Evolutionary conservation across 2,797 vertebrate species (phyloP).

Genomic region (Buceros bicornis): DNA sequence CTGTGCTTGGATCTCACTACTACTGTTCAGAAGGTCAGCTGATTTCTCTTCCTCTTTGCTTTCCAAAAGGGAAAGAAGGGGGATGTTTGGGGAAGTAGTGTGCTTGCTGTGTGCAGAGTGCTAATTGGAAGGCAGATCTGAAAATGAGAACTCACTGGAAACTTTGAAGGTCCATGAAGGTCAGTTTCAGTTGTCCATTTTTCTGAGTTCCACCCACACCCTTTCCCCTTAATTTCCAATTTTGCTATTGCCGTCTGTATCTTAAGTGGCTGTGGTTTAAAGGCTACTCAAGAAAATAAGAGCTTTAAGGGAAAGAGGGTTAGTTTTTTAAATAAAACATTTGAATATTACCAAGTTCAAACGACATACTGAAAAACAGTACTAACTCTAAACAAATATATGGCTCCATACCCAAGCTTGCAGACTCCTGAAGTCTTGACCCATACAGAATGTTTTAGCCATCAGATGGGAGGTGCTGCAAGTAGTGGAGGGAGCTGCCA

Average conservation of each 20-base stretch:
- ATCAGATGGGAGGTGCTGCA: not conserved
- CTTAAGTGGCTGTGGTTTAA: not conserved
- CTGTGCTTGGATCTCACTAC: conserved; percentile 96
- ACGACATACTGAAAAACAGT: not conserved
- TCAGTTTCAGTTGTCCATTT: not conserved
- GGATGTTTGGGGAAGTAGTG: not conserved
- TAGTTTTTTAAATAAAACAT: not conserved
- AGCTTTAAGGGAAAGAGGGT: not conserved
- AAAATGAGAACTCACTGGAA: not conserved
- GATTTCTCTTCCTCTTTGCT: not conserved
- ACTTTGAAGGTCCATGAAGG: not conserved
- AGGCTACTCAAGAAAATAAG: not conserved
- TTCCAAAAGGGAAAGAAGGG: conserved; percentile 46
- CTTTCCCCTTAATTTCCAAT: not conserved
- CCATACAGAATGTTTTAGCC: not conserved
- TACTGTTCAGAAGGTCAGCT: conserved; percentile 94
- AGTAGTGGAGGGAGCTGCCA: not conserved
- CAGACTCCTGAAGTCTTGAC: not conserved
- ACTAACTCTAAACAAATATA: not conserved
- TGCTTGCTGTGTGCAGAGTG: not conserved
- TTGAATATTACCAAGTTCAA: not conserved
- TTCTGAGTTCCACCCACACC: not conserved
- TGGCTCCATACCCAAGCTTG: not conserved
- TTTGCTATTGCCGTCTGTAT: not conserved
- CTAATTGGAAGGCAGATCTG: not conserved